phyloP scores from a whole-genome alignment of 2,113 vertebrate species.

The Tonatia bakeri region DNA sequence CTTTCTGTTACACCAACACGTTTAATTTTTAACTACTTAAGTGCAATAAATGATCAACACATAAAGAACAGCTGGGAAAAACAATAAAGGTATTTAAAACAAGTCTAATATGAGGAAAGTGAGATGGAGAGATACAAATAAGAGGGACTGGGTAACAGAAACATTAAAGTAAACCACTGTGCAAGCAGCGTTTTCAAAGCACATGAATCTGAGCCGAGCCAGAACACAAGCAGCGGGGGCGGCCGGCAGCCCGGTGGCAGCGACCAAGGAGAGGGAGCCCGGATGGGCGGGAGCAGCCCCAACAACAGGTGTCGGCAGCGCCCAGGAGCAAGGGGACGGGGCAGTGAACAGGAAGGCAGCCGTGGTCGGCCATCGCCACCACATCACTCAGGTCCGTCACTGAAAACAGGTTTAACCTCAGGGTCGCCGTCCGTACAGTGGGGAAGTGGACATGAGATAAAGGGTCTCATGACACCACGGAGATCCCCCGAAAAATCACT shows the following conservation, averaged over 20 bases:
- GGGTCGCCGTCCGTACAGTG: not conserved
- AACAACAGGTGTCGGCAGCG: not conserved
- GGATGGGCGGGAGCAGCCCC: not conserved
- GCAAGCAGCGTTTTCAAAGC: constrained; percentile 28
- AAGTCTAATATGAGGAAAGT: not conserved
- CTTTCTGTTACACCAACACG: not conserved
- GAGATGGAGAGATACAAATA: not conserved
- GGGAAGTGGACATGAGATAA: not conserved
- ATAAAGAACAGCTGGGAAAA: not conserved
- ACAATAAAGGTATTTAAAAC: constrained; percentile 9
- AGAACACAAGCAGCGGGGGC: not conserved
- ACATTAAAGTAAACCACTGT: not conserved
- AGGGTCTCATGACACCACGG: not conserved
- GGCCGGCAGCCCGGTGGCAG: not conserved
- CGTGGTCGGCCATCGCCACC: not conserved
- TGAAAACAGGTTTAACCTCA: not conserved
- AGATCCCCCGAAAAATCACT: not conserved
- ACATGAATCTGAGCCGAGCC: constrained; percentile 1
- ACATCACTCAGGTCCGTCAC: not conserved
- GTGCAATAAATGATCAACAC: not conserved
- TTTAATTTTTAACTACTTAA: not conserved
- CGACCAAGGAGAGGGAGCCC: not conserved
- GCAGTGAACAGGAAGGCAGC: not conserved
- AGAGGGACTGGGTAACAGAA: not conserved
- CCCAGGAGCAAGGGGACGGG: not conserved